These are phyloP conservation scores for Lithophane ornitopus DNA, from an alignment of 2,888 invertebrate genomes.

Conservation along the genomic window DNA sequence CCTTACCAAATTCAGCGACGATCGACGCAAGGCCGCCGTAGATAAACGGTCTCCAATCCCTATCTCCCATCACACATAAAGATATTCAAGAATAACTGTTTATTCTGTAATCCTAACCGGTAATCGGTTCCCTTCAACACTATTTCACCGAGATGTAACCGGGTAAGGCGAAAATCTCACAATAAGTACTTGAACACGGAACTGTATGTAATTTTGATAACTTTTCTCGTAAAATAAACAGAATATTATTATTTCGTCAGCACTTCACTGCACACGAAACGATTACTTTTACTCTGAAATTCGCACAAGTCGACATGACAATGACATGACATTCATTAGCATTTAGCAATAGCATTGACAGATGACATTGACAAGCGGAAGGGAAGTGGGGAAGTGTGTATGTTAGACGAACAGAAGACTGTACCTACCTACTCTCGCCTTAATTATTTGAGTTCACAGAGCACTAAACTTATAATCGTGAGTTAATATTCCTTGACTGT, in stretches of 20 bases:
- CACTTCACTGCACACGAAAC: conserved; percentile 20
- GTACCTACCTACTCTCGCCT: too few species aligned
- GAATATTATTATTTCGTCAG: conserved; percentile 38
- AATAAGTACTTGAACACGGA: conserved; percentile 8
- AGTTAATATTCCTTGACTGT: too few species aligned
- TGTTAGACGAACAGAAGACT: too few species aligned
- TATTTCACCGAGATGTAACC: conserved; percentile 9
- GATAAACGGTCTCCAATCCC: conserved; percentile 97
- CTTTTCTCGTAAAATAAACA: conserved; percentile 10
- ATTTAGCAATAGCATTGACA: too few species aligned
- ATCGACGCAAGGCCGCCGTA: conserved; percentile 98
- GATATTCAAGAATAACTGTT: conserved; percentile 43
- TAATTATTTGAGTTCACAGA: too few species aligned
- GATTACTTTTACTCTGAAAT: conserved; percentile 40
- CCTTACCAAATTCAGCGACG: conserved; percentile 97
- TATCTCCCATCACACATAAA: conserved; percentile 92
- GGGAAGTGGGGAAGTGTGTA: too few species aligned
- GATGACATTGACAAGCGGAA: conserved; percentile 34
- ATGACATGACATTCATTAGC: not conserved
- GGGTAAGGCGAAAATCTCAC: not conserved
- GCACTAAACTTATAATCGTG: too few species aligned
- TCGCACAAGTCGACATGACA: conserved; percentile 40
- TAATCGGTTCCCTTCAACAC: conserved; percentile 27
- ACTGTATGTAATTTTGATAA: conserved; percentile 13
- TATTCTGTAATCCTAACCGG: conserved; percentile 59